A percentile compares a stretch with the other conserved stretches of the same genome.
Evolutionary conservation across 2,888 invertebrate species (phyloP).

Genomic region (Gnatocerus cornutus): DNA sequence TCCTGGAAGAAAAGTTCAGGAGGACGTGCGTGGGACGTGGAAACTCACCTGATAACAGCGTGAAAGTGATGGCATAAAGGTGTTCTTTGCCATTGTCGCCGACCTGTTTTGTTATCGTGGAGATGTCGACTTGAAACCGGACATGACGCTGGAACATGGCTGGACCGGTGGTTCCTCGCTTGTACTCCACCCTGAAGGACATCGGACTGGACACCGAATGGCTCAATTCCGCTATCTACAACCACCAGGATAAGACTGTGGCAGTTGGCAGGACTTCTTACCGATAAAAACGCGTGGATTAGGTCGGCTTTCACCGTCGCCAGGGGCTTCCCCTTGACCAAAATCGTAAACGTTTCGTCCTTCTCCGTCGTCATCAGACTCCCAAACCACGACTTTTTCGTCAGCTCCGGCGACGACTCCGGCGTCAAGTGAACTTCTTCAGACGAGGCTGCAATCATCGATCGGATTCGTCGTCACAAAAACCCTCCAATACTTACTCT

Average conservation of each 20-base stretch:
- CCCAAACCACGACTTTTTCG: conserved; percentile 99
- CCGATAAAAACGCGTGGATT: conserved; percentile 98
- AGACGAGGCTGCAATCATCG: conserved; percentile 78
- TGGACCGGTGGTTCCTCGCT: conserved; percentile 93
- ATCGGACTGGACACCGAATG: conserved; percentile 99
- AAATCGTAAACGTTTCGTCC: conserved; percentile 96
- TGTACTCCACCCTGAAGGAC: conserved; percentile 98
- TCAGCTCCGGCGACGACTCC: conserved; percentile 95
- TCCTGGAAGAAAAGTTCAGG: conserved; percentile 74
- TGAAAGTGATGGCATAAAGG: conserved; percentile 95
- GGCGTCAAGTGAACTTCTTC: conserved; percentile 96
- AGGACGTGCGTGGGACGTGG: neutral
- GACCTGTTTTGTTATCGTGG: conserved; percentile 86
- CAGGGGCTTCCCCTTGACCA: conserved; percentile 96
- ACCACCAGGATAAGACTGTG: no score
- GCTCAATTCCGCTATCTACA: conserved; percentile 93
- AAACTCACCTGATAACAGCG: conserved; percentile 87
- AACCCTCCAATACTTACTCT: conserved; percentile 70
- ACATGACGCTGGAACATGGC: conserved; percentile 98
- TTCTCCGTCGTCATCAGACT: conserved; percentile 97
- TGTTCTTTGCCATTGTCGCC: conserved; percentile 82
- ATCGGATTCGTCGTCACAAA: conserved; percentile 19
- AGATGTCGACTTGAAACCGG: conserved; percentile 93
- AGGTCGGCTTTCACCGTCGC: conserved; percentile 98
- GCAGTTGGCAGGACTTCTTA: conserved; percentile 70